These are phyloP conservation scores for Chrysotoxum bicinctum DNA, from an alignment of 2,888 invertebrate species.

Conservation along the genomic window DNA sequence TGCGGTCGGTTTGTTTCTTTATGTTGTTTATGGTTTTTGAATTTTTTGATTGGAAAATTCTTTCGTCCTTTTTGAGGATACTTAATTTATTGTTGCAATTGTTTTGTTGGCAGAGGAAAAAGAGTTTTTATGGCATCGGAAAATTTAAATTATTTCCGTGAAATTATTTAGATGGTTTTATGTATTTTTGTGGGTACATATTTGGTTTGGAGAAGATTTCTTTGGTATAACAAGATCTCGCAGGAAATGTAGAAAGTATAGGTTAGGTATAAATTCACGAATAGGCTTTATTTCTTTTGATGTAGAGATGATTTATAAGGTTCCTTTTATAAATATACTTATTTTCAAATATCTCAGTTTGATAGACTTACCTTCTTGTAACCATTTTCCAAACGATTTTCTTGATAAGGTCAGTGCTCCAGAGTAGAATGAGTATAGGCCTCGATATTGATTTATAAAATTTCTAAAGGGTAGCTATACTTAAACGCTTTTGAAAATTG, in stretches of 20 bases:
- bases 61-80: constrained; percentile 5
- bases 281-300: too few relatives aligned
- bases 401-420: too few relatives aligned
- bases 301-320: too few relatives aligned
- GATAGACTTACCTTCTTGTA: too few relatives aligned
- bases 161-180: constrained; percentile 26
- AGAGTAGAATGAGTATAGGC: too few relatives aligned
- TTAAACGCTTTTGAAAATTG: too few relatives aligned
- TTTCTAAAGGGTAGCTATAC: too few relatives aligned
- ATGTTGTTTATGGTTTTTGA: constrained; percentile 70
- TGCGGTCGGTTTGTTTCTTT: constrained; percentile 76
- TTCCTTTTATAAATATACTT: too few relatives aligned
- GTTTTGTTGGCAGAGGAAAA: constrained; percentile 25
- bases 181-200: background rate
- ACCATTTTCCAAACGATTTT: too few relatives aligned
- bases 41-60: constrained; percentile 61
- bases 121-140: constrained; percentile 25
- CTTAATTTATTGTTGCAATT: constrained; percentile 36
- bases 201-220: background rate
- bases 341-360: too few relatives aligned
- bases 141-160: constrained; percentile 51
- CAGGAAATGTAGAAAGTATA: background rate
- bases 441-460: too few relatives aligned
- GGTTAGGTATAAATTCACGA: too few relatives aligned
- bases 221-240: background rate